Evolutionary conservation across 2,797 vertebrate species (phyloP).

Genomic region (Pogoniulus pusillus): DNA sequence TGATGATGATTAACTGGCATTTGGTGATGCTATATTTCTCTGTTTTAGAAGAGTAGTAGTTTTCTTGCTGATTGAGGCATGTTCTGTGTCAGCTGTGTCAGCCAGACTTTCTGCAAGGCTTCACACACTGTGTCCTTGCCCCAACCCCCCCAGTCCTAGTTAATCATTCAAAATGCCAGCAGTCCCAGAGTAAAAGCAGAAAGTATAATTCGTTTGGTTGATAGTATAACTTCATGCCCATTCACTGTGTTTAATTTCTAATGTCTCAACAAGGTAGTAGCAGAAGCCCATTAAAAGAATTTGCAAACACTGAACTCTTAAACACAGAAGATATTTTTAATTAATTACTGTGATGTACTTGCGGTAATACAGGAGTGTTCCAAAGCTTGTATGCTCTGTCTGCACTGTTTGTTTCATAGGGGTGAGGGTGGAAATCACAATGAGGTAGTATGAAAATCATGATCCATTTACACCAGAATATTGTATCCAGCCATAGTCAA

Average conservation of each 20-base stretch:
- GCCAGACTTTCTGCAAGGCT: slow-evolving; percentile 10
- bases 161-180: slow-evolving; percentile 33
- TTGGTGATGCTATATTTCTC: neutral
- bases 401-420: neutral
- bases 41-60: neutral
- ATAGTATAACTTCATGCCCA: neutral
- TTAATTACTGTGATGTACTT: neutral
- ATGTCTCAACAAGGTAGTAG: neutral
- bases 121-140: neutral
- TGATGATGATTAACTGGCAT: neutral
- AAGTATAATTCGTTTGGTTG: slow-evolving; percentile 29
- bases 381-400: neutral
- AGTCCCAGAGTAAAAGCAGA: neutral
- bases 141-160: neutral
- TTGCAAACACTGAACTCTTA: neutral
- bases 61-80: slow-evolving; percentile 16
- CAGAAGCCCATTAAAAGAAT: neutral
- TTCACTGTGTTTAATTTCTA: neutral
- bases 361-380: neutral
- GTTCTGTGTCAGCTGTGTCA: neutral
- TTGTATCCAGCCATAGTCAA: neutral
- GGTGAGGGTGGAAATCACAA: neutral
- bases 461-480: neutral
- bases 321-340: neutral
- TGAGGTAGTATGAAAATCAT: neutral